Conservation (phyloP, 2,797 vertebrate species). For the Euphonia xanthogaster region DNA sequence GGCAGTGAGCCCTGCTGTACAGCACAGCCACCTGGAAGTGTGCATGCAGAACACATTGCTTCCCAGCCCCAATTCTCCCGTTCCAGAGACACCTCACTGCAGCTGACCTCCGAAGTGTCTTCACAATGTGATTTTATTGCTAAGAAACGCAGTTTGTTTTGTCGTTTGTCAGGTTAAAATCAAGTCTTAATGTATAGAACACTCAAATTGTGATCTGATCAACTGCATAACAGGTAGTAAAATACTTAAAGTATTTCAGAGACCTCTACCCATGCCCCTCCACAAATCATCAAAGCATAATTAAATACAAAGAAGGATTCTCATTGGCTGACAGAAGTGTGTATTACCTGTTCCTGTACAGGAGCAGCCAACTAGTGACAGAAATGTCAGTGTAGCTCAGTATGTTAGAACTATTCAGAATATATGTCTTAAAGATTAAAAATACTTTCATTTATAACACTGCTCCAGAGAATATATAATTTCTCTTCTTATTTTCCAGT, state of each 20-base stretch:
- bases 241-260: background rate
- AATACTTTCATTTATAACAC: background rate
- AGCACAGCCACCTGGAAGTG: background rate
- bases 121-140: background rate
- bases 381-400: background rate
- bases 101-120: background rate
- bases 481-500: background rate
- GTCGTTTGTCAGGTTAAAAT: background rate
- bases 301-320: background rate
- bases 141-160: background rate
- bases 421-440: background rate
- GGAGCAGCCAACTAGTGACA: background rate
- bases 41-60: accelerated
- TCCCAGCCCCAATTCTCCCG: accelerated
- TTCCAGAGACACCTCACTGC: background rate
- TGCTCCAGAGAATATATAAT: background rate
- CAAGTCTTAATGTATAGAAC: background rate
- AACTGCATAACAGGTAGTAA: background rate
- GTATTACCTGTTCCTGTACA: accelerated
- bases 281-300: background rate
- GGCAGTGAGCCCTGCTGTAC: background rate
- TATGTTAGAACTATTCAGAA: background rate
- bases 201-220: background rate
- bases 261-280: background rate
- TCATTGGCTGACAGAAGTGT: background rate